Base-by-base conservation (phyloP, 1,140 invertebrate species). In the Lethrus apterus region DNA sequence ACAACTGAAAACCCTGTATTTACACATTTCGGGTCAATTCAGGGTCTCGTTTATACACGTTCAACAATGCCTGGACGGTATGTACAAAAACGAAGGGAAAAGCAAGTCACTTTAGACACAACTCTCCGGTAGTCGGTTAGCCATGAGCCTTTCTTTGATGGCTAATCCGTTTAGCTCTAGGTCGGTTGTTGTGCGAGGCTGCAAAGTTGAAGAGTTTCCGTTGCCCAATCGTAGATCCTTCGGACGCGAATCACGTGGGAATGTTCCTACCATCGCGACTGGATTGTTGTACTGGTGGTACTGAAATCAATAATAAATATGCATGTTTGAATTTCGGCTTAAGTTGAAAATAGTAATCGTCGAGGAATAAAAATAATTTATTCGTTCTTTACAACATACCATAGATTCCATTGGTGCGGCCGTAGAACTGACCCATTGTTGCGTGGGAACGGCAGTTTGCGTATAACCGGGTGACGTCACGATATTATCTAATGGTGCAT, bases 141-240 rank as follows among this genome's bases (percentile, higher is more conserved):
- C 80, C 68, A 84, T 80, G 3, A 84, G 71, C 54, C 81, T 75
- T 62, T 83, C 79, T 59, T 84, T 84, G 62, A 85, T 84, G 48
- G 80, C 81, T 58, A 81, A 74, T 2, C 83, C 81, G 64, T 79
- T 79, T 44, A 79, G 68, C 51, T 67, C 65, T 41, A 64, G 41
- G 35, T 67, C 65, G 3, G 57, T 55, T 9, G 56, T 43, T 45
- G 51, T 52, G n/a, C n/a, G n/a, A n/a, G n/a, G n/a, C 15, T 55
- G 51, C 24, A 62, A 33, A 3, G 63, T 61, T 9, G 60, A 53
- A 26, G 59, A 51, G 41, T 49, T 56, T 7, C 59, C 60, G 43
- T 64, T 66, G 8, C 54, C 59, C 14, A 67, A 36, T 14, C 59
- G 57, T 10, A 67, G 53, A 30, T 67, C 63, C 36, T 67, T 67